Conservation (phyloP, 2,113 vertebrate genomes). For the Grallaria varia region DNA sequence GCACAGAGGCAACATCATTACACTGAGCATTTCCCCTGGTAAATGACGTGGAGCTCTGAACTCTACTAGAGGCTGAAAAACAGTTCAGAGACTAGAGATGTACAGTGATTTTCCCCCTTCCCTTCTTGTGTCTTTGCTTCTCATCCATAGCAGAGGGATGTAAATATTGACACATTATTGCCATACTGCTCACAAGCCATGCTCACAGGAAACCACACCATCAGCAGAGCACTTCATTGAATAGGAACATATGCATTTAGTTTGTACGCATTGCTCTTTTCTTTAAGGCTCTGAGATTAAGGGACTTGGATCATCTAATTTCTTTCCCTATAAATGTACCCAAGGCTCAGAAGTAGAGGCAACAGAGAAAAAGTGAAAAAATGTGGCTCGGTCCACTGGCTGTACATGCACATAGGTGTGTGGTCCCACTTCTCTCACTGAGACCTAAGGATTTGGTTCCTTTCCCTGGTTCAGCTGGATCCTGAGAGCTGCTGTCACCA, state of each 20-base stretch:
- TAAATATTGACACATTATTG: not conserved
- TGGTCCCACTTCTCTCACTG: not conserved
- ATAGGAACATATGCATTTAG: not conserved
- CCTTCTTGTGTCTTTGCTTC: not conserved
- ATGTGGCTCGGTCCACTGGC: not conserved
- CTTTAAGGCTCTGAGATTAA: not conserved
- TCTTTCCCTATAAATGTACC: not conserved
- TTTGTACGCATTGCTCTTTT: not conserved
- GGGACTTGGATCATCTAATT: not conserved
- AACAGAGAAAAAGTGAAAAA: not conserved
- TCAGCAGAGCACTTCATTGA: not conserved
- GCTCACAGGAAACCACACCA: not conserved
- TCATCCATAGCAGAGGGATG: not conserved
- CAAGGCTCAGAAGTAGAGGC: not conserved
- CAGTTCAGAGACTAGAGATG: not conserved
- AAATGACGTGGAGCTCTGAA: not conserved
- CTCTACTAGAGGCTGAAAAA: not conserved
- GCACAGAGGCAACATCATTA: not conserved
- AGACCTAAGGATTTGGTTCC: not conserved
- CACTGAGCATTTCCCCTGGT: not conserved
- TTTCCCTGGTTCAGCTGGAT: conserved; percentile 32
- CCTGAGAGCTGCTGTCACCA: conserved; percentile 19
- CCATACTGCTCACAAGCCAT: not conserved
- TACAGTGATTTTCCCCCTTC: not conserved
- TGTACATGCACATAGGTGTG: not conserved